phyloP scores from a whole-genome alignment of 2,888 invertebrate genomes.

The Papilio elwesi region DNA sequence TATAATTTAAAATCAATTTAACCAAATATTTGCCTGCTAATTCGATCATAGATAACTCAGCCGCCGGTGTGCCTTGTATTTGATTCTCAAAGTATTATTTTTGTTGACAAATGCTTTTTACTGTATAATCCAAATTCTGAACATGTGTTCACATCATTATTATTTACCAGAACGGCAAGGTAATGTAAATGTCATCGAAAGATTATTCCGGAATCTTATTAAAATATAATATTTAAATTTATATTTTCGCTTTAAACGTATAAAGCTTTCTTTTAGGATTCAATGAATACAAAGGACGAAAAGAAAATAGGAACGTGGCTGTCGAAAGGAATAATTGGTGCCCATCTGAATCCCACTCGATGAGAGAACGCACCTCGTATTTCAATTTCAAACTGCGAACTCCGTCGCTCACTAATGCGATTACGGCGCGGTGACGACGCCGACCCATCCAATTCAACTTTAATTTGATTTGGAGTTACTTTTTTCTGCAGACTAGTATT shows the following conservation, averaged over 20 bases:
- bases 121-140: no score
- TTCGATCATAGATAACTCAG: no score
- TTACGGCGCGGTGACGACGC: conserved; percentile 31
- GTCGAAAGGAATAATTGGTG: conserved; percentile 23
- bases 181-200: background rate
- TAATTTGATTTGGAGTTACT: conserved; percentile 27
- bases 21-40: no score
- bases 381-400: conserved; percentile 34
- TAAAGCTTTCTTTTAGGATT: background rate
- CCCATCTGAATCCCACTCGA: conserved; percentile 26
- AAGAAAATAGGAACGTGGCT: conserved; percentile 13
- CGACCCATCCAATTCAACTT: conserved; percentile 35
- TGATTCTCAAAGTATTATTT: no score
- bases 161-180: no score
- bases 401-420: conserved; percentile 33
- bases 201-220: background rate
- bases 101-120: no score
- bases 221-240: background rate
- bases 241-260: background rate
- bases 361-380: conserved; percentile 34
- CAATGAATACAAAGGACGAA: conserved; percentile 10
- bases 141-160: no score
- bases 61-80: no score
- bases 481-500: conserved; percentile 26
- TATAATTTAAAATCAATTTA: no score